Evolutionary conservation across 2,113 vertebrate genomes (phyloP), one percentile per base, ranked within the genome.

Genomic region (Eurypyga helias): DNA sequence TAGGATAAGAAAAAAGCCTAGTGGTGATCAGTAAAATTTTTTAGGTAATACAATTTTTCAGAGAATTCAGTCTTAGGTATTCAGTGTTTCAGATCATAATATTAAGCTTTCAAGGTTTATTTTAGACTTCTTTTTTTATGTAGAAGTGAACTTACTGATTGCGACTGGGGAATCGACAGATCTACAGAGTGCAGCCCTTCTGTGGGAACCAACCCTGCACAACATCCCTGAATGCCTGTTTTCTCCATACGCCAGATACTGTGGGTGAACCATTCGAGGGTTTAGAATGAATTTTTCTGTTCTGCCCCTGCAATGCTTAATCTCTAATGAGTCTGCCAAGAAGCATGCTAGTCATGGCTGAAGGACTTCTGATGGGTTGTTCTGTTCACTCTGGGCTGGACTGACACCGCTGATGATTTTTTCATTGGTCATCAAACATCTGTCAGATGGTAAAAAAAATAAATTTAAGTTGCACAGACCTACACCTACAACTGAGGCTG

Each of bases 201-300:
- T 13, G 16, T 23, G 38, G 20, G 7, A 33, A 23, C 23, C 17
- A 80, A 45, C 15, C n/a, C 17, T 71, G 61, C 26, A 45, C 2
- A 66, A 8, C 6, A 2, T 2, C 9, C 33, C 17, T 10, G 2
- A n/a, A 11, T 13, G 5, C 4, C 1, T 10, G 17, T 24, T 87
- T 26, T 23, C 11, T 25, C 72, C 19, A 0, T 17, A 1, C 16
- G 34, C 18, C 28, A 46, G 38, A 13, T 43, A 15, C 5, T 3
- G 10, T 5, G 4, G 15, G 34, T 15, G 65, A 79, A 12, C 64
- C 41, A 3, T 61, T 48, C 26, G 24, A 33, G 41, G 19, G 25
- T 28, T 34, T 24, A 48, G 25, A 62, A 13, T 2, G 38, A 28
- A 13, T 28, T 65, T 72, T 60, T 33, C 36, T 23, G 24, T 58